Evolutionary conservation across 2,113 vertebrate species (phyloP).

Genomic region (Pycnonotus jocosus): DNA sequence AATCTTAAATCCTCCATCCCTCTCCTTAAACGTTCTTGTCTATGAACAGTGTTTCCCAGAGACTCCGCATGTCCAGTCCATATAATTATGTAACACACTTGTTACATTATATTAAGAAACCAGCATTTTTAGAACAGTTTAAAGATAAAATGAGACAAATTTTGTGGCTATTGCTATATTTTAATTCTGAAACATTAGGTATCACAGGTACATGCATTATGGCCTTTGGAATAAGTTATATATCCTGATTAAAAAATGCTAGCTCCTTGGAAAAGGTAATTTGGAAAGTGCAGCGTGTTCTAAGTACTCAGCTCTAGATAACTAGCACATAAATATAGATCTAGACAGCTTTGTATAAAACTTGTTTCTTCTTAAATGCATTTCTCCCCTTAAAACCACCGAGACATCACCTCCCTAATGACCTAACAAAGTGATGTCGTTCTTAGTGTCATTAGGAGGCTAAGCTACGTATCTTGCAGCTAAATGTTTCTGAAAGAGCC

Average conservation of each 20-base stretch:
- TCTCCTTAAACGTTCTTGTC: neutral
- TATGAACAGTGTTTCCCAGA: neutral
- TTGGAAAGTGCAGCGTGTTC: neutral
- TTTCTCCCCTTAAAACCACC: neutral
- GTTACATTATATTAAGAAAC: neutral
- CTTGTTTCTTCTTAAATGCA: neutral
- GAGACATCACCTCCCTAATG: neutral
- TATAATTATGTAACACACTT: neutral
- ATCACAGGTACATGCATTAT: neutral
- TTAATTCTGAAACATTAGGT: neutral
- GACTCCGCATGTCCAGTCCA: neutral
- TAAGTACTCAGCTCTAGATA: neutral
- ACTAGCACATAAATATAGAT: neutral
- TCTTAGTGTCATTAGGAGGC: neutral
- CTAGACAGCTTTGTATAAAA: accelerated
- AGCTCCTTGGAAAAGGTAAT: neutral
- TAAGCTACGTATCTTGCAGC: neutral
- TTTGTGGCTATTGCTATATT: neutral
- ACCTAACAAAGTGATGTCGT: neutral
- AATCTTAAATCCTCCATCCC: neutral
- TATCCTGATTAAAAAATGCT: neutral
- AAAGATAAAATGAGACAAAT: neutral
- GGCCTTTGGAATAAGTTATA: neutral
- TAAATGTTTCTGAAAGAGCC: neutral
- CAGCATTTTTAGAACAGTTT: neutral